Conservation (phyloP, 2,113 vertebrate species). For the Peromyscus maniculatus region DNA sequence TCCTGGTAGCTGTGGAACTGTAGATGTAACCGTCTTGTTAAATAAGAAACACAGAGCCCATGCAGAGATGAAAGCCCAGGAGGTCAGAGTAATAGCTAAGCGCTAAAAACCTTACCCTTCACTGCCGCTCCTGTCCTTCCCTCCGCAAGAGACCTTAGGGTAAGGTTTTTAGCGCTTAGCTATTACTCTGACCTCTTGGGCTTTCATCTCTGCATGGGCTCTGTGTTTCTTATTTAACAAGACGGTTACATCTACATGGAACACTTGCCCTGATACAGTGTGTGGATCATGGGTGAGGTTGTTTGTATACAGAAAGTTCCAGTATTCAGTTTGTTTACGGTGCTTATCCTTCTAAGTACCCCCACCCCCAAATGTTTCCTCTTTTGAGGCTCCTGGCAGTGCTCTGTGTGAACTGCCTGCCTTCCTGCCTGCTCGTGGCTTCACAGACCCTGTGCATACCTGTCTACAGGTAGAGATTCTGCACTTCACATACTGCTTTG, state of each 20-base stretch:
- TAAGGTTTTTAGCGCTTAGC: too few species aligned
- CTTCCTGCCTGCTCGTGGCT: not conserved
- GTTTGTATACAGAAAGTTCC: not conserved
- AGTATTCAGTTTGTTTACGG: not conserved
- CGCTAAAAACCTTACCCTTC: too few species aligned
- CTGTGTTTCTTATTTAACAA: too few species aligned
- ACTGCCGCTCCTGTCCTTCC: too few species aligned
- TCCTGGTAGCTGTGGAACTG: not conserved
- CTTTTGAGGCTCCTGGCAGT: not conserved
- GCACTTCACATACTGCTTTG: not conserved
- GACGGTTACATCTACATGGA: not conserved
- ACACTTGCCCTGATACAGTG: not conserved
- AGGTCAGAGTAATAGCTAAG: too few species aligned
- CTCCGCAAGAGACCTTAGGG: too few species aligned
- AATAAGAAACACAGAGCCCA: too few species aligned
- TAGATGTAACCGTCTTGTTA: too few species aligned
- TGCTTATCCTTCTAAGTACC: not conserved
- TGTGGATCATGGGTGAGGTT: not conserved
- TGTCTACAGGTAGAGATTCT: slow-evolving; percentile 46
- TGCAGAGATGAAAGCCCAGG: too few species aligned
- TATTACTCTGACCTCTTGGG: too few species aligned
- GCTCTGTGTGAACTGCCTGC: not conserved
- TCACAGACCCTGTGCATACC: not conserved
- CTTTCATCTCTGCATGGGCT: too few species aligned
- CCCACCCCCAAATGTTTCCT: not conserved